Percentiles rank a stretch among this genome's conserved stretches.
phyloP scores from a whole-genome alignment of 2,113 vertebrate species.

The Saguinus midas region DNA sequence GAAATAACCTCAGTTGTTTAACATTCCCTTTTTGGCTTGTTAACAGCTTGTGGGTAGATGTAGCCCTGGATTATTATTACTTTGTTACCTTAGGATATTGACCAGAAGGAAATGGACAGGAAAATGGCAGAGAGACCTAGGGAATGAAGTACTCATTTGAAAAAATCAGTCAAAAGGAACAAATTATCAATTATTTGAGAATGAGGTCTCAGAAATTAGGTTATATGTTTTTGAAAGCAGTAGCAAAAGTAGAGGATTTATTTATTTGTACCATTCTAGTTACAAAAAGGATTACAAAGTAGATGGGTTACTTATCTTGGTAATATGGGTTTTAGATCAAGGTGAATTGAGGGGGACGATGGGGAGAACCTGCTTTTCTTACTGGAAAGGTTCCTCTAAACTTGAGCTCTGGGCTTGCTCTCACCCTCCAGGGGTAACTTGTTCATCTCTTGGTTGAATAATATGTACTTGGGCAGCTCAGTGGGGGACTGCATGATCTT shows the following conservation, averaged over 20 bases:
- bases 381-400: neutral
- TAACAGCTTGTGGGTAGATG: constrained; percentile 5
- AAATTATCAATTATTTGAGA: constrained; percentile 39
- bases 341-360: neutral
- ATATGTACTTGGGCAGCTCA: neutral
- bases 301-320: neutral
- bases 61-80: neutral
- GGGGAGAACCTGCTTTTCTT: constrained; percentile 34
- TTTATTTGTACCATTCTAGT: neutral
- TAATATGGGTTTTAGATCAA: neutral
- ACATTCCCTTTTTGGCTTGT: constrained; percentile 10
- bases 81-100: neutral
- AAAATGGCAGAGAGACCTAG: constrained; percentile 24
- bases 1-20: neutral
- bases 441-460: neutral
- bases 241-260: neutral
- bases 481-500: neutral
- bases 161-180: neutral
- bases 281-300: constrained; percentile 16
- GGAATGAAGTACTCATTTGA: constrained; percentile 21
- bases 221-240: constrained; percentile 30
- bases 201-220: constrained; percentile 30
- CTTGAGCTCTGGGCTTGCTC: neutral
- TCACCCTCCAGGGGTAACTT: neutral
- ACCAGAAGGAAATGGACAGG: neutral